These are phyloP conservation scores for Lithosia quadra DNA, from an alignment of 2,888 invertebrate genomes.

Conservation along the genomic window DNA sequence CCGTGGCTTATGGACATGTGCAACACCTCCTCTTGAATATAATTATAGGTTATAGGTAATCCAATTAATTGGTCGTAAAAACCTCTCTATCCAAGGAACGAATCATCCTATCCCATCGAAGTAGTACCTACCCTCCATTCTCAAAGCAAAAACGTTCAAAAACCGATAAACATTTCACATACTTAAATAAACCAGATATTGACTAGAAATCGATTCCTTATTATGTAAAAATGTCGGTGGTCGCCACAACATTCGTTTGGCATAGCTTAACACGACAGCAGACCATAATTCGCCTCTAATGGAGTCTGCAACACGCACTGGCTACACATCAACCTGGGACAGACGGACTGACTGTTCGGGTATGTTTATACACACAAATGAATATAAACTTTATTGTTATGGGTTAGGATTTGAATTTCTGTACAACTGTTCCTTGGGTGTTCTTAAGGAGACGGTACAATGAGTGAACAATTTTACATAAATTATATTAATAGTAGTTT, in stretches of 20 bases:
- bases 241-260: constrained; percentile 63
- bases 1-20: too few relatives aligned
- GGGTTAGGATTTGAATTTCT: constrained; percentile 35
- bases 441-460: constrained; percentile 52
- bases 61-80: neutral
- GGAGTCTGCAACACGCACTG: constrained; percentile 79
- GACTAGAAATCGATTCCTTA: constrained; percentile 46
- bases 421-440: constrained; percentile 32
- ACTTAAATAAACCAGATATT: constrained; percentile 17
- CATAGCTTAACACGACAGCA: constrained; percentile 70
- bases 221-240: constrained; percentile 71
- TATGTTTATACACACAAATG: constrained; percentile 44
- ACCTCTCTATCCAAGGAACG: neutral
- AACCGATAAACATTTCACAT: constrained; percentile 18
- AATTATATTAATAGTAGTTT: neutral
- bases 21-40: too few relatives aligned
- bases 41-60: too few relatives aligned
- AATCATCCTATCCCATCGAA: too few relatives aligned
- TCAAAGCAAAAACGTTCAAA: constrained; percentile 7
- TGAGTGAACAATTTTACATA: constrained; percentile 20
- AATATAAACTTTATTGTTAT: constrained; percentile 56
- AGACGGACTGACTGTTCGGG: constrained; percentile 63
- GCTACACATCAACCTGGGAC: constrained; percentile 76
- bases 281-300: constrained; percentile 78
- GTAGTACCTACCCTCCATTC: too few relatives aligned